Conservation (phyloP, 2,888 invertebrate species). For the Tenthredo mesomela region DNA sequence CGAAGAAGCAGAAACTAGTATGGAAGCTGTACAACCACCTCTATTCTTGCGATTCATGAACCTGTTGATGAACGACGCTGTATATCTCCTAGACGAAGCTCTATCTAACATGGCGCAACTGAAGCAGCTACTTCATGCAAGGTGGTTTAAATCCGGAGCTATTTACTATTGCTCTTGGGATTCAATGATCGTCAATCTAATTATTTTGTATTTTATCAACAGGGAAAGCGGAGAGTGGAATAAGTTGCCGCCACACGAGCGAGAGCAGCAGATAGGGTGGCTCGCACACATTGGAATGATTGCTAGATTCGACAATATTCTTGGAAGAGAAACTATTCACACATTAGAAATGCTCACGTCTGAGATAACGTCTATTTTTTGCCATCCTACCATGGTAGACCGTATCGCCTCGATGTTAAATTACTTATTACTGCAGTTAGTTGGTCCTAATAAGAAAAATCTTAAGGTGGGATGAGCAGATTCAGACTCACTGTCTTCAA, state of each 20-base stretch:
- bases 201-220: neutral
- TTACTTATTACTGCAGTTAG: slow-evolving; percentile 93
- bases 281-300: slow-evolving; percentile 89
- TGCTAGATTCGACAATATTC: slow-evolving; percentile 95
- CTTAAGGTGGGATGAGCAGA: slow-evolving; percentile 84
- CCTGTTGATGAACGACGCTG: slow-evolving; percentile 98
- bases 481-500: slow-evolving; percentile 21
- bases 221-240: slow-evolving; percentile 90
- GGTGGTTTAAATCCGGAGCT: slow-evolving; percentile 75
- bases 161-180: neutral
- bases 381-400: slow-evolving; percentile 94
- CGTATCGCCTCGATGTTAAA: slow-evolving; percentile 97
- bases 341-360: slow-evolving; percentile 89
- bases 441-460: slow-evolving; percentile 94
- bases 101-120: slow-evolving; percentile 93
- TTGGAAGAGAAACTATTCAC: slow-evolving; percentile 93
- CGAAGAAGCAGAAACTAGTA: slow-evolving; percentile 89
- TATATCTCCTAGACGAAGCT: slow-evolving; percentile 96
- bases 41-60: slow-evolving; percentile 97
- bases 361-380: slow-evolving; percentile 90
- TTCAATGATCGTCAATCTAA: neutral
- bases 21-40: slow-evolving; percentile 95
- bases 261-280: slow-evolving; percentile 86
- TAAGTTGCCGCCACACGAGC: slow-evolving; percentile 84
- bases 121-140: slow-evolving; percentile 88